These are phyloP conservation scores for Agrilus mali DNA, from an alignment of 2,888 invertebrate species.

Conservation along the genomic window DNA sequence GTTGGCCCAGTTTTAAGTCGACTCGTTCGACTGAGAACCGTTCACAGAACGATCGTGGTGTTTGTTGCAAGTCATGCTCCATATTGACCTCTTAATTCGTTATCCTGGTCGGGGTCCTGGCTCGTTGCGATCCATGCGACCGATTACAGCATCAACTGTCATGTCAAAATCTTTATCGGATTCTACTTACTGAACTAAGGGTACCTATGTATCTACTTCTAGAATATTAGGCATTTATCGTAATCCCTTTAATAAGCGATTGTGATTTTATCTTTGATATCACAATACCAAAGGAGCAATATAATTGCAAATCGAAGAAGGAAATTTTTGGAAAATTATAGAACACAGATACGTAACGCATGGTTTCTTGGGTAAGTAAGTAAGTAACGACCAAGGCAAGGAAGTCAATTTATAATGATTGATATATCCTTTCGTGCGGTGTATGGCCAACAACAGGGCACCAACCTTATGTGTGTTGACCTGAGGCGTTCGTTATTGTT, in stretches of 20 bases:
- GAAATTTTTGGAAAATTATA: too few species aligned
- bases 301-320: too few species aligned
- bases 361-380: constrained; percentile 18
- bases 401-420: constrained; percentile 21
- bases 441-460: constrained; percentile 6
- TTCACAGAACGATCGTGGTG: constrained; percentile 7
- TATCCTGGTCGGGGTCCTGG: constrained; percentile 12
- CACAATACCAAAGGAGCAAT: constrained; percentile 7
- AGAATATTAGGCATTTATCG: too few species aligned
- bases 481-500: background rate
- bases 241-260: constrained; percentile 2
- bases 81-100: constrained; percentile 19
- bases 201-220: constrained; percentile 3
- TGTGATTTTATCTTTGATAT: background rate
- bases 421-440: constrained; percentile 19
- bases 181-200: constrained; percentile 3
- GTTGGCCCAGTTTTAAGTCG: constrained; percentile 3
- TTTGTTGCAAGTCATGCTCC: constrained; percentile 13
- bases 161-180: constrained; percentile 9
- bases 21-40: constrained; percentile 4
- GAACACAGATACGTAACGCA: constrained; percentile 7
- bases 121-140: constrained; percentile 1
- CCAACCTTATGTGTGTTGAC: constrained; percentile 7
- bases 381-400: constrained; percentile 10
- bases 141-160: constrained; percentile 9